Conservation (phyloP, 2,113 vertebrate species). For the Hirundichthys speculiger region DNA sequence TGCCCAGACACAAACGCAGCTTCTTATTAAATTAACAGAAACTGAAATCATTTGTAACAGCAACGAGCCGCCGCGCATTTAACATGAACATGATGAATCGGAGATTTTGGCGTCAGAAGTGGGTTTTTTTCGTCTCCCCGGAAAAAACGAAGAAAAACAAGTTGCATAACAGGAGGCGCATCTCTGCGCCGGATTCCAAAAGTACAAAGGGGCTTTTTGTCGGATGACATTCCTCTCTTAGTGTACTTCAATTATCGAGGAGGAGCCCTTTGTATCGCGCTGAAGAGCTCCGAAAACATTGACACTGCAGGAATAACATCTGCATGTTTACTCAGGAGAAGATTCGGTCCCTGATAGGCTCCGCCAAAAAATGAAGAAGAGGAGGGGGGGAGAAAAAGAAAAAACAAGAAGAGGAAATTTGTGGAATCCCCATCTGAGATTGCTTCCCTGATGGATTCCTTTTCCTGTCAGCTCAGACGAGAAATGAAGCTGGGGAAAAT, state of each 20-base stretch:
- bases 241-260: conserved; percentile 68
- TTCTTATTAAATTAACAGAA: conserved; percentile 38
- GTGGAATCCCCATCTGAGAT: conserved; percentile 83
- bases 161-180: conserved; percentile 16
- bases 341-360: conserved; percentile 78
- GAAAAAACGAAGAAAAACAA: neutral
- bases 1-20: conserved; percentile 37
- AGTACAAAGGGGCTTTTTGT: conserved; percentile 67
- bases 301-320: conserved; percentile 75
- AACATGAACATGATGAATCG: too few relatives aligned
- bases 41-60: too few relatives aligned
- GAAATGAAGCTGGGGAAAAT: conserved; percentile 86
- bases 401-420: conserved; percentile 83
- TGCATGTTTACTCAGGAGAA: conserved; percentile 77
- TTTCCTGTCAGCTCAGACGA: conserved; percentile 83
- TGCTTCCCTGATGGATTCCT: conserved; percentile 83
- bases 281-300: conserved; percentile 73
- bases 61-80: too few relatives aligned
- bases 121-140: neutral
- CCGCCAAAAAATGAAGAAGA: conserved; percentile 72
- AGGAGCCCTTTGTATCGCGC: conserved; percentile 58
- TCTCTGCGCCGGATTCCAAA: conserved; percentile 43
- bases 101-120: too few relatives aligned
- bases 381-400: conserved; percentile 32
- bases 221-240: conserved; percentile 65